A percentile compares a stretch with the other conserved stretches of the same genome.
Evolutionary conservation across 92 coral and sea anemone genomes (phyloP).

Genomic region (Phenganax stokvisi): DNA sequence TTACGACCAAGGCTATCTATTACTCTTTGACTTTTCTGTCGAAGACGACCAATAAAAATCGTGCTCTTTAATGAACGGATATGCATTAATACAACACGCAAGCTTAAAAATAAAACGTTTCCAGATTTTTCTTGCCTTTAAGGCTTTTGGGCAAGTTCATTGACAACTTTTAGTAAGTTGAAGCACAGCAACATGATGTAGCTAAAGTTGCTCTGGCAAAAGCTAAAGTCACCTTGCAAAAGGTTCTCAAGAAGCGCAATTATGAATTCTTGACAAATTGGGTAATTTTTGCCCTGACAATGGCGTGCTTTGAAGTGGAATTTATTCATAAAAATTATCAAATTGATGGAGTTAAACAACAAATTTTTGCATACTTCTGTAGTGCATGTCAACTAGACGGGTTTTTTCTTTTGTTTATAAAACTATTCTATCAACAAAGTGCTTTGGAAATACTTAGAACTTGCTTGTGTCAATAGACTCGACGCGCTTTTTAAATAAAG

Average conservation of each 20-base stretch:
- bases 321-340: constrained; percentile 11
- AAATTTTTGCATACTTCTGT: constrained; percentile 7
- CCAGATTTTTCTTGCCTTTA: too few relatives aligned
- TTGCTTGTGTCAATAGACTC: not conserved
- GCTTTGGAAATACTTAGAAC: constrained; percentile 16
- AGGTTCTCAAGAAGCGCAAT: not conserved
- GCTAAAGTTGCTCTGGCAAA: too few relatives aligned
- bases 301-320: not conserved
- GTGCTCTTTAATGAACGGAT: constrained; percentile 9
- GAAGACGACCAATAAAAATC: not conserved
- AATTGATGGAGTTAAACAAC: not conserved
- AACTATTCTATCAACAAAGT: not conserved
- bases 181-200: too few relatives aligned
- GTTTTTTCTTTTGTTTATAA: not conserved
- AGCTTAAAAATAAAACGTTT: too few relatives aligned
- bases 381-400: not conserved
- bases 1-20: not conserved
- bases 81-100: not conserved
- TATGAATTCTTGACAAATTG: constrained; percentile 20
- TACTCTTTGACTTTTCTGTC: not conserved
- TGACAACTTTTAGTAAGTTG: too few relatives aligned
- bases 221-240: too few relatives aligned
- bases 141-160: too few relatives aligned
- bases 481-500: not conserved
- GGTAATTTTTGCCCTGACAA: constrained; percentile 4